phyloP scores from a whole-genome alignment of 2,113 vertebrate genomes.

The Sitta europaea region DNA sequence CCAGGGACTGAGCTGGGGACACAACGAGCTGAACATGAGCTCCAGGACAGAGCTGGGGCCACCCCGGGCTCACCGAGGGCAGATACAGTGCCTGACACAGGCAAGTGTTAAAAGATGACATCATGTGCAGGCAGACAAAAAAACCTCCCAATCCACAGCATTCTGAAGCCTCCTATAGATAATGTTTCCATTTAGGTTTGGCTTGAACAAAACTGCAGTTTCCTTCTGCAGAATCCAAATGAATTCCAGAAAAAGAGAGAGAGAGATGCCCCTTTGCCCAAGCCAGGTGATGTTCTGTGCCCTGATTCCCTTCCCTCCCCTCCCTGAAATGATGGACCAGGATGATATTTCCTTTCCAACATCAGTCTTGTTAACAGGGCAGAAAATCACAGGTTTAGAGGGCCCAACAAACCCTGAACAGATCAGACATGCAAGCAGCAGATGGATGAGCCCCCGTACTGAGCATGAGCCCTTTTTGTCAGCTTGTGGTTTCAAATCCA shows the following conservation, averaged over 20 bases:
- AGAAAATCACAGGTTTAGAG: rapidly evolving
- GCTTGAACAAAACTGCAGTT: neutral
- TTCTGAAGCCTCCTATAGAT: neutral
- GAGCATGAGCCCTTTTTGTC: neutral
- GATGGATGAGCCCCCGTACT: neutral
- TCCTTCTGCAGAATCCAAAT: neutral
- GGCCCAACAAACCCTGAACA: neutral
- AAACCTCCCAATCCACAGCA: neutral
- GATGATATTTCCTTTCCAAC: neutral
- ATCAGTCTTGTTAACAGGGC: neutral
- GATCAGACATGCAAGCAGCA: neutral
- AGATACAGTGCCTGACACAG: rapidly evolving
- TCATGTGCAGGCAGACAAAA: neutral
- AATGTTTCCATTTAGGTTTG: neutral
- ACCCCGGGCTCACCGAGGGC: rapidly evolving
- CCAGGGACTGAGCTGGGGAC: neutral
- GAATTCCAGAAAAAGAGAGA: neutral
- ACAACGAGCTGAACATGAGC: neutral
- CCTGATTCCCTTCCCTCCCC: neutral
- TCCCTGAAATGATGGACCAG: neutral
- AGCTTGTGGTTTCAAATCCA: neutral
- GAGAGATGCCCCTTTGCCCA: neutral
- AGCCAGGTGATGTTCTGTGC: neutral
- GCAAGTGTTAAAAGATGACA: neutral
- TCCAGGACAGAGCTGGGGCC: rapidly evolving